Percentiles rank a stretch among this genome's conserved stretches.
Conservation (phyloP, 2,113 vertebrate genomes). For the Nothoprocta pentlandii region DNA sequence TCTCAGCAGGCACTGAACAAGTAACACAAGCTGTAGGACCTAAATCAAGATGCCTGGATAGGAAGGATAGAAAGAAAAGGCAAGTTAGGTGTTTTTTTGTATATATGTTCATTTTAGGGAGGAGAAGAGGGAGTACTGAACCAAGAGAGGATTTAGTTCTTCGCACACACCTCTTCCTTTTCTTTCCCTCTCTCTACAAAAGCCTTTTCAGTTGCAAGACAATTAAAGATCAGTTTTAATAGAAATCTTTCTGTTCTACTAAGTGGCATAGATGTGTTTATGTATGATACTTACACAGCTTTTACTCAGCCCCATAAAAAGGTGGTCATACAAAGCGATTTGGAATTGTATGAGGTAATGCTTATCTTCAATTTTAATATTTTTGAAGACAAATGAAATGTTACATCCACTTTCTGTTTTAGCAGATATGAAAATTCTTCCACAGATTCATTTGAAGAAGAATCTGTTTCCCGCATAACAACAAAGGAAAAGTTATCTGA, state of each 20-base stretch:
- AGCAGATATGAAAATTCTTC: slow-evolving; percentile 15
- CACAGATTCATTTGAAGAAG: slow-evolving; percentile 5
- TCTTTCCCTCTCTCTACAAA: neutral
- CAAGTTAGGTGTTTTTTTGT: neutral
- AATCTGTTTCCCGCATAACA: slow-evolving; percentile 70
- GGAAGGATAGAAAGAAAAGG: slow-evolving; percentile 62
- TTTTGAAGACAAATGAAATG: neutral
- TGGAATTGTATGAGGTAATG: neutral
- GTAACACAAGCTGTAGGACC: neutral
- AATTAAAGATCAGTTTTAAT: neutral
- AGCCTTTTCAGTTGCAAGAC: neutral
- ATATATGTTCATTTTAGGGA: too few relatives aligned
- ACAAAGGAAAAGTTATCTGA: slow-evolving; percentile 78
- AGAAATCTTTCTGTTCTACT: neutral
- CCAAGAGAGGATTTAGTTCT: neutral
- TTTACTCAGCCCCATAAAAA: neutral
- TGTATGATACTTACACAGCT: neutral
- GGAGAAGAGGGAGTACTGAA: neutral
- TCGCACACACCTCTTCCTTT: too few relatives aligned
- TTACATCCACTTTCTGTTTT: neutral
- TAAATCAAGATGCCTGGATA: neutral
- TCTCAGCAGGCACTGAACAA: neutral
- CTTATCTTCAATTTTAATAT: neutral
- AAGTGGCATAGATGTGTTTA: neutral
- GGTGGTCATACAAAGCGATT: neutral